Percentiles rank a stretch among this genome's conserved stretches.
phyloP scores from a whole-genome alignment of 37 sponge, comb jelly and placozoan species.

The Oscarella lobularis region DNA sequence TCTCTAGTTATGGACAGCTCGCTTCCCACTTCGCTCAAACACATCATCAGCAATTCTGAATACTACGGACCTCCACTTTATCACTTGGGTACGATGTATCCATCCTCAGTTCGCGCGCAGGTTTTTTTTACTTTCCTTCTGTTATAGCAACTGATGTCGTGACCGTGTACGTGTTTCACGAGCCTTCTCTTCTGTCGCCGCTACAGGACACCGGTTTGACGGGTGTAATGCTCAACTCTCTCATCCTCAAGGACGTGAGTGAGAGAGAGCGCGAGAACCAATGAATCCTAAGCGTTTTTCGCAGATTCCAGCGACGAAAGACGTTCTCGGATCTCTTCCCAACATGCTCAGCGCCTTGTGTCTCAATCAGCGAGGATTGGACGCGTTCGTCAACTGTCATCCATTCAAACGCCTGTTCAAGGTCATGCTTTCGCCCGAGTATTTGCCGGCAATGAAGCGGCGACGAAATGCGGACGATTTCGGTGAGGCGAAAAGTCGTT shows the following conservation, averaged over 20 bases:
- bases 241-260: constrained; percentile 69
- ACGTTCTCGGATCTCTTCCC: constrained; percentile 82
- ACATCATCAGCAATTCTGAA: constrained; percentile 90
- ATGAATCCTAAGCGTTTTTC: no score
- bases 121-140: no score
- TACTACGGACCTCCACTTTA: constrained; percentile 93
- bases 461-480: constrained; percentile 58
- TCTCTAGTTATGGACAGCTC: constrained; percentile 71
- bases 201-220: constrained; percentile 85
- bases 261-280: no score
- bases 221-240: constrained; percentile 77
- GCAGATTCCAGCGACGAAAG: constrained; percentile 83
- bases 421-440: constrained; percentile 74
- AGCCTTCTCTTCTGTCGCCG: constrained; percentile 74
- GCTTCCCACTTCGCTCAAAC: constrained; percentile 66
- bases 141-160: constrained; percentile 10
- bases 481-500: constrained; percentile 16
- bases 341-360: constrained; percentile 91
- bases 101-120: no score
- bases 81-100: constrained; percentile 88
- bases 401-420: constrained; percentile 89
- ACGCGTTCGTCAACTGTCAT: constrained; percentile 55
- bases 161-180: constrained; percentile 33
- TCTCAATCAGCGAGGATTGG: constrained; percentile 77
- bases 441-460: constrained; percentile 85